Evolutionary conservation across 2,888 invertebrate species (phyloP).

Genomic region (Timema cristinae): DNA sequence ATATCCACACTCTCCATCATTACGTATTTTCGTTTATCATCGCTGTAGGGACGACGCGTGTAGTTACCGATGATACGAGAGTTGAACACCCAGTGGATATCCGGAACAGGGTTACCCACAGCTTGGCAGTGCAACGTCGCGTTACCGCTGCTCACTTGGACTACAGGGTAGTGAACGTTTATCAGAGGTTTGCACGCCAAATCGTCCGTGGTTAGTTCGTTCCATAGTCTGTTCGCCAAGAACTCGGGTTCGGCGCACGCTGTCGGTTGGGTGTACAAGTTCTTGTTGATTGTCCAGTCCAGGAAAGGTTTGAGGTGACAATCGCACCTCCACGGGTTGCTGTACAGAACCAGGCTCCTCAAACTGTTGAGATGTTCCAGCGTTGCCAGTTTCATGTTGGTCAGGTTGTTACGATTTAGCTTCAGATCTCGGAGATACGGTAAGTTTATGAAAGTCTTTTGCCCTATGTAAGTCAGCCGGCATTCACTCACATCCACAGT

Average conservation of each 20-base stretch:
- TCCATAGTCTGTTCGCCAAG: conserved; percentile 69
- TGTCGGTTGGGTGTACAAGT: conserved; percentile 71
- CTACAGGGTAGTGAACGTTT: conserved; percentile 54
- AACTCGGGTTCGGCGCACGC: conserved; percentile 66
- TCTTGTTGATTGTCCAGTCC: conserved; percentile 64
- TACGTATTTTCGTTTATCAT: conserved; percentile 36
- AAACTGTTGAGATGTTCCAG: conserved; percentile 43
- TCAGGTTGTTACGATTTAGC: conserved; percentile 70
- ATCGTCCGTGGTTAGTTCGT: conserved; percentile 61
- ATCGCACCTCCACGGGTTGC: conserved; percentile 87
- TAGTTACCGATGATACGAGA: conserved; percentile 50
- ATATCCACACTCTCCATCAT: conserved; percentile 11
- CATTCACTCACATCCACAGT: conserved; percentile 76
- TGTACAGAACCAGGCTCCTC: conserved; percentile 67
- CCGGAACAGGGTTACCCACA: conserved; percentile 69
- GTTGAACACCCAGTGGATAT: conserved; percentile 69
- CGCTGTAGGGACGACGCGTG: not conserved
- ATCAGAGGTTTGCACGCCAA: conserved; percentile 82
- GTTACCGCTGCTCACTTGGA: conserved; percentile 56
- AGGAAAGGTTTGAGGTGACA: conserved; percentile 76
- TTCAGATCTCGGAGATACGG: conserved; percentile 64
- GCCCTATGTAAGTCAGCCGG: conserved; percentile 62
- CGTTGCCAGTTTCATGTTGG: conserved; percentile 50
- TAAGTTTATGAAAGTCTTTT: conserved; percentile 66
- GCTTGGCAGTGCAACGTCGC: conserved; percentile 72